These are phyloP conservation scores for Syngnathoides biaculeatus DNA, from an alignment of 2,113 vertebrate genomes.

Conservation along the genomic window DNA sequence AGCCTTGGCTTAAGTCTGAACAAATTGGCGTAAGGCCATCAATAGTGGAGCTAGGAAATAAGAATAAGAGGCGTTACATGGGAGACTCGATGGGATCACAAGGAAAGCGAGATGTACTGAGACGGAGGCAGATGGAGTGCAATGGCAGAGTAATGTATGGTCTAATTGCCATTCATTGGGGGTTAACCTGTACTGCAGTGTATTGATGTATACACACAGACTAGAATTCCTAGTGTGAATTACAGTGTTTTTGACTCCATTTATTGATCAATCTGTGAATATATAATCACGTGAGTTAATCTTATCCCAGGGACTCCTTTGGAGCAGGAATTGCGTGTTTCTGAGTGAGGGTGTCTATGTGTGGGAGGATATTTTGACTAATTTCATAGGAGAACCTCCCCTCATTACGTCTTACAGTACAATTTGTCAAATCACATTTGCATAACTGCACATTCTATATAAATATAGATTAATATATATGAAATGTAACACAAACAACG, in stretches of 20 bases:
- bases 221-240: slow-evolving; percentile 50
- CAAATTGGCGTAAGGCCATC: slow-evolving; percentile 21
- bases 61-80: slow-evolving; percentile 16
- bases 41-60: slow-evolving; percentile 24
- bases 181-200: slow-evolving; percentile 61
- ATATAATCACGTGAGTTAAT: slow-evolving; percentile 66
- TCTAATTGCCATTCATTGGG: slow-evolving; percentile 68
- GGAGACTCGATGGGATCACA: slow-evolving; percentile 14
- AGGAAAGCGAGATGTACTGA: slow-evolving; percentile 3
- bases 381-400: slow-evolving; percentile 5
- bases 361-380: not conserved
- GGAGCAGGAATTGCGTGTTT: slow-evolving; percentile 19
- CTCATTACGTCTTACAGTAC: slow-evolving; percentile 7
- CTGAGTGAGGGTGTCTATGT: slow-evolving; percentile 12
- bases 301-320: slow-evolving; percentile 41
- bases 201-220: slow-evolving; percentile 46
- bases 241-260: slow-evolving; percentile 24
- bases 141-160: slow-evolving; percentile 40
- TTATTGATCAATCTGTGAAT: slow-evolving; percentile 74
- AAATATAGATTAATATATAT: not conserved
- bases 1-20: slow-evolving; percentile 10
- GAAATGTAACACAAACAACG: no score
- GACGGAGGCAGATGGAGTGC: slow-evolving; percentile 26
- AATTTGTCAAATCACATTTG: not conserved
- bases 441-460: not conserved